Evolutionary conservation across 2,888 invertebrate genomes (phyloP), one percentile per base, ranked within the genome.

Genomic region (Automeris io): DNA sequence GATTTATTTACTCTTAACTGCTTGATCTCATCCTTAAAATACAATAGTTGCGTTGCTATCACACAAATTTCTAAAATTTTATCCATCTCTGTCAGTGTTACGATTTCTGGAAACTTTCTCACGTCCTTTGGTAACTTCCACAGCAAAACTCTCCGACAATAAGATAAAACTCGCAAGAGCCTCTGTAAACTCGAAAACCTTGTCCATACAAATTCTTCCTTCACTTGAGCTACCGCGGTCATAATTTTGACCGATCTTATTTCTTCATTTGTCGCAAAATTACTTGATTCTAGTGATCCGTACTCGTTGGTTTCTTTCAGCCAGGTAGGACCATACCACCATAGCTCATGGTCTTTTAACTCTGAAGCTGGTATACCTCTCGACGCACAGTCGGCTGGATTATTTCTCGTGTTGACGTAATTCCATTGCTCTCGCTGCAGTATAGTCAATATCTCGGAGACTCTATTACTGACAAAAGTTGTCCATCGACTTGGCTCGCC

Each of bases 371-470:
- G 11, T 18, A 43, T 9, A 16, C 45, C 45, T 19, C 48, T 16
- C 1, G 48, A 42, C 3, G 44, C 44, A 7, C 38, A 39, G 22
- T 48, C 48, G 13, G 44, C 48, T 12, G 43, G 41, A 13, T 48
- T 46, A 5, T 44, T 36, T 5, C 13, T 6, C 13, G 44, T 41
- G 5, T 33, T 9, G 2, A 45, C 41, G 18, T 48, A 42, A 33
- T 24, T 31, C 43, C 45, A 47, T 6, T 39, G 46, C 5, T 18
- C 11, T 9, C 21, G 35, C 16, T 40, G 25, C 33, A 42, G 21
- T 2, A 38, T 12, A 8, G 24, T 16, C 16, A 11, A 21, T 4
- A 49, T 47, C 7, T 48, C 39, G 3, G 37, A 22, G 3, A 35
- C 38, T 18, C 45, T 21, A 16, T 49, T 49, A 12, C 34, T 39